Evolutionary conservation across 2,113 vertebrate genomes (phyloP), one percentile per base, ranked within the genome.

Genomic region (Mormoops blainvillei): DNA sequence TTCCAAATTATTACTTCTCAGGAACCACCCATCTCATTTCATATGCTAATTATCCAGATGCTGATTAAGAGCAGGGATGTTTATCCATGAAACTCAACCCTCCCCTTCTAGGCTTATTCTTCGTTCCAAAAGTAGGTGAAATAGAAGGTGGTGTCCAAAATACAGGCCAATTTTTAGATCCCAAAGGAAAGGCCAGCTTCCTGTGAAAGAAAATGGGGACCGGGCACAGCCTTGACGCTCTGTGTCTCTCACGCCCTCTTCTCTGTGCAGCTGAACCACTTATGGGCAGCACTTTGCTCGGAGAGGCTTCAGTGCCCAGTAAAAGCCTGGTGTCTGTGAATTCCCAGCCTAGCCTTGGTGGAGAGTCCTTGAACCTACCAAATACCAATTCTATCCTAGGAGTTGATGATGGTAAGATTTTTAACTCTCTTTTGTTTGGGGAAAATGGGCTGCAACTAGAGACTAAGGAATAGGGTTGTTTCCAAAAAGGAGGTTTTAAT

Each of bases 241-340:
- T 50, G 74, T 95, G 61, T 86, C 83, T 97, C 31, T 71, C 68
- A 89, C 94, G 86, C 85, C 61, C 5, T 95, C 33, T 93, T 96
- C 94, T 96, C 96, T 98, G 68, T 97, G 24, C 98, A 98, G 98
- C 98, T 97, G 99, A 99, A 93, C 99, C 99, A 28, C 98, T 99
- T 94, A 99, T 99, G 98, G 99, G 99, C 85, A 99, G 99, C 98
- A 99, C 99, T 98, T 98, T 99, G 98, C 98, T 99, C 97, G 99
- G 99, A 98, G 99, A 99, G 68, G 99, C 99, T 19, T 98, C 99
- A 67, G 98, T 99, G 90, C 98, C 98, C 10, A 98, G 97, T 96
- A 99, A 99, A 96, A 98, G 98, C 94, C 98, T 99, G 98, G 99
- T 99, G 97, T 98, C 99, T 98, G 98, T 99, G 98, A 99, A 99